A percentile compares a stretch with the other conserved stretches of the same genome.
Conservation (phyloP, 2,888 invertebrate species). For the Melitaea athalia region DNA sequence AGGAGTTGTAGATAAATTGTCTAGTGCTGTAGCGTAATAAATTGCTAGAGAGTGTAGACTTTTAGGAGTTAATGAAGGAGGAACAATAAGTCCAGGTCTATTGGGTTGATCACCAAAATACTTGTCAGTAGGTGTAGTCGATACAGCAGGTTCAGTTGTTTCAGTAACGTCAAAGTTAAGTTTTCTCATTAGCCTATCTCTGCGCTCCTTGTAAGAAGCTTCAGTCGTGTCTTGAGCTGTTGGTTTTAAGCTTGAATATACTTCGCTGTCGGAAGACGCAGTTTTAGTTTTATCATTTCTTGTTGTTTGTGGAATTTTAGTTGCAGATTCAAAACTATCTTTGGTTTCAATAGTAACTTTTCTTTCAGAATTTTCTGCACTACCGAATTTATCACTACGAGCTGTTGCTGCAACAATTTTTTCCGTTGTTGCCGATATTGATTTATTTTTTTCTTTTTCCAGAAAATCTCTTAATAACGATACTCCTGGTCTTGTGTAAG, state of each 20-base stretch:
- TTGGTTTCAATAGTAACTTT: slow-evolving; percentile 57
- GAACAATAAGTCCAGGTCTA: slow-evolving; percentile 85
- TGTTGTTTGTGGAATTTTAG: slow-evolving; percentile 69
- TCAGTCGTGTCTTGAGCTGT: slow-evolving; percentile 58
- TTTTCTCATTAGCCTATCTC: slow-evolving; percentile 86
- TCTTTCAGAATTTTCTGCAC: slow-evolving; percentile 43
- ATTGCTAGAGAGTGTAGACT: slow-evolving; percentile 89
- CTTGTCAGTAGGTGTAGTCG: slow-evolving; percentile 72
- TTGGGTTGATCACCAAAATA: slow-evolving; percentile 69
- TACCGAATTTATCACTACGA: slow-evolving; percentile 50
- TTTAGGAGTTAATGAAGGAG: slow-evolving; percentile 89
- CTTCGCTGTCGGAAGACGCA: slow-evolving; percentile 54
- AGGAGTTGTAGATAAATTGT: slow-evolving; percentile 77
- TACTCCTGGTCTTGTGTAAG: slow-evolving; percentile 76
- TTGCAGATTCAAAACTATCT: slow-evolving; percentile 66
- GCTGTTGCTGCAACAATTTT: slow-evolving; percentile 54
- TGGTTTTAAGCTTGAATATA: slow-evolving; percentile 53
- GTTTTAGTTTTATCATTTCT: slow-evolving; percentile 53
- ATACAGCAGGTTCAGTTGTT: slow-evolving; percentile 68
- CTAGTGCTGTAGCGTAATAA: slow-evolving; percentile 89
- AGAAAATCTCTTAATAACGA: slow-evolving; percentile 67
- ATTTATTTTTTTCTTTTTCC: slow-evolving; percentile 69
- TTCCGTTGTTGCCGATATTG: slow-evolving; percentile 56
- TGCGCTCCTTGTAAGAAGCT: slow-evolving; percentile 83
- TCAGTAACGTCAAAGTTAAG: slow-evolving; percentile 80